Conservation (phyloP, 2,797 vertebrate genomes). For the Anabas testudineus region DNA sequence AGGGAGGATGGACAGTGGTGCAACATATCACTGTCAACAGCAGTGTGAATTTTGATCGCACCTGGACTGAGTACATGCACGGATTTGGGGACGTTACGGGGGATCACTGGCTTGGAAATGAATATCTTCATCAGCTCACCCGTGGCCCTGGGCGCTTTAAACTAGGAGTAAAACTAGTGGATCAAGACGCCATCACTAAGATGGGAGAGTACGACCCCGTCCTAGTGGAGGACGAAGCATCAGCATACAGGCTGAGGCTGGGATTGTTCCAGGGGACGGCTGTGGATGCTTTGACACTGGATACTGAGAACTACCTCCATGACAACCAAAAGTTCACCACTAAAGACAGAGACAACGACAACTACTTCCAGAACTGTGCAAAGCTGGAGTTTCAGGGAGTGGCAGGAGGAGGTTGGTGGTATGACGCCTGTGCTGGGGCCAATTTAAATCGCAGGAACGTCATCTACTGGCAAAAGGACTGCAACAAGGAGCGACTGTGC, state of each 20-base stretch:
- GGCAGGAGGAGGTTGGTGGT: conserved; percentile 90
- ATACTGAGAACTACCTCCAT: conserved; percentile 91
- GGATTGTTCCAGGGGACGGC: conserved; percentile 88
- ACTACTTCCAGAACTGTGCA: conserved; percentile 90
- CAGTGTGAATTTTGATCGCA: conserved; percentile 87
- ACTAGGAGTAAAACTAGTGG: conserved; percentile 89
- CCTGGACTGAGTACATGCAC: conserved; percentile 87
- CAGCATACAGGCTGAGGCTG: conserved; percentile 86
- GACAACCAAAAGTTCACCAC: conserved; percentile 92
- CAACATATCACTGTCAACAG: conserved; percentile 91
- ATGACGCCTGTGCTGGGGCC: conserved; percentile 87
- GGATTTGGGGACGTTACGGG: conserved; percentile 86
- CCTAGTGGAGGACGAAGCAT: conserved; percentile 84
- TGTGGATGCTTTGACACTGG: conserved; percentile 86
- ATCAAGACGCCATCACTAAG: conserved; percentile 83
- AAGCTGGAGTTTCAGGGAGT: conserved; percentile 87
- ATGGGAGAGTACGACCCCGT: conserved; percentile 86
- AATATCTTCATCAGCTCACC: conserved; percentile 87
- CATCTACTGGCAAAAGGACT: conserved; percentile 91
- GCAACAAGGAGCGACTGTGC: conserved; percentile 86
- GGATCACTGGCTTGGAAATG: conserved; percentile 91
- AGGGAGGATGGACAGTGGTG: conserved; percentile 91
- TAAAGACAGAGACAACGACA: conserved; percentile 90
- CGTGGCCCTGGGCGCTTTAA: conserved; percentile 77
- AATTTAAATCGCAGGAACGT: conserved; percentile 89